Base-by-base conservation (phyloP, 2,113 vertebrate species). In the Verasper variegatus region DNA sequence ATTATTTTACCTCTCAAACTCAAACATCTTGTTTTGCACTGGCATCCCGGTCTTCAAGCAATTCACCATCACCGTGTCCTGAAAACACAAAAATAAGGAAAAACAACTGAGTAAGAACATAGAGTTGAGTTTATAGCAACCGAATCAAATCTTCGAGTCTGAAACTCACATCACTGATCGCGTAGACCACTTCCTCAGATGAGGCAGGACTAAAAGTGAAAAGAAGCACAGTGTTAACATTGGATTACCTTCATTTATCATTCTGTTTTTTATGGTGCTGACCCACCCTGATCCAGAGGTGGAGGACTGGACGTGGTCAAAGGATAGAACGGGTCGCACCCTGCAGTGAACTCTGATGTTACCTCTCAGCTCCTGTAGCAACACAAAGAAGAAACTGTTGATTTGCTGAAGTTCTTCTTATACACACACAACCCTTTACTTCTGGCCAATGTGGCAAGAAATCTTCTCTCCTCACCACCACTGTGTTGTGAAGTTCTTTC, bases 261-360 rank as follows among this genome's bases (percentile, higher is more conserved):
- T 6, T 23, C 13, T 49, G n/a, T 58, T 24, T 64, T 62, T 68
- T 1, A 58, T 27, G 27, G 61, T 56, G 51, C 13, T n/a, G 20
- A 74, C 89, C 9, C 20, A 95, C 94, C 71, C 80, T 31, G 81
- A 81, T 65, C 64, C 66, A 35, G 80, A 52, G 4, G 76, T 47
- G 17, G 85, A 81, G 54, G 76, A 64, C 45, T 64, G 87, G 23
- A 76, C 54, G 13, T 83, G 68, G 77, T 95, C 92, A 35, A 94
- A 91, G 1, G 80, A 85, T 0, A 95, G 82, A 73, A 94, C 52
- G 0, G 93, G 93, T 51, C 93, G 90, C 57, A 94, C 82, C 37
- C 94, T 88, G 76, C 94, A 94, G 83, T 95, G 93, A 68, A 95
- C 94, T 55, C 92, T 81, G 68, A 95, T 93, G 86, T 95, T 94